Base-by-base conservation (phyloP, 2,888 invertebrate species). In the Tyria jacobaeae region DNA sequence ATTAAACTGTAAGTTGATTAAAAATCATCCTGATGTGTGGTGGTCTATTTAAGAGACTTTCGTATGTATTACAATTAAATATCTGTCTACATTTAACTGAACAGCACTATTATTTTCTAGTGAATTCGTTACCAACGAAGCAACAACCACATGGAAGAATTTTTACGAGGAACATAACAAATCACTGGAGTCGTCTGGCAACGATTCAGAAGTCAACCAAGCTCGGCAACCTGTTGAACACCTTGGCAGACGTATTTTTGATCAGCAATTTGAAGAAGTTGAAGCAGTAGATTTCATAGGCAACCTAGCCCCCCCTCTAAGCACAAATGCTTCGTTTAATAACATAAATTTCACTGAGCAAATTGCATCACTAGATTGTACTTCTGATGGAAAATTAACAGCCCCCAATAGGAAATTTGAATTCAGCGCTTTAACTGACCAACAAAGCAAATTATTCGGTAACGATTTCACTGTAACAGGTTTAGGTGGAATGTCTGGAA, bases 121-220 rank as follows among this genome's bases (percentile, higher is more conserved):
- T 1, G 94, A 94, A 64, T 94, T 92, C 64, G 82, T 84, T 17
- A 90, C 89, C 17, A 89, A 91, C 66, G 94, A 92, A 82, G 92
- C 87, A 0, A 92, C 93, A 4, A 93, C 91, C 1, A 91, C 94
- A 25, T 94, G 93, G 94, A 91, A 90, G 71, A 92, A 89, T 61
- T 87, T 92, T 55, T 94, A 94, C 47, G 94, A 91, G 63, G 89
- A 93, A 48, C 92, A 92, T 62, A 92, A 94, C 61, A 91, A 89
- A 53, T 89, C 91, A 0, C 63, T 89, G 24, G 94, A 94, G 68
- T 87, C 87, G 0, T 92, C 92, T 0, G 86, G 84, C 5, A 91
- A 91, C 62, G 92, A 92, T 15, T 84, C 87, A 0, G 85, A 73
- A 0, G 78, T 71, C 0, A 83, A 88, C 37, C 73, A 78, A 0